Percentiles rank a stretch among this genome's conserved stretches.
Evolutionary conservation across 1,140 invertebrate genomes (phyloP).

Genomic region (Papilio polyxenes): DNA sequence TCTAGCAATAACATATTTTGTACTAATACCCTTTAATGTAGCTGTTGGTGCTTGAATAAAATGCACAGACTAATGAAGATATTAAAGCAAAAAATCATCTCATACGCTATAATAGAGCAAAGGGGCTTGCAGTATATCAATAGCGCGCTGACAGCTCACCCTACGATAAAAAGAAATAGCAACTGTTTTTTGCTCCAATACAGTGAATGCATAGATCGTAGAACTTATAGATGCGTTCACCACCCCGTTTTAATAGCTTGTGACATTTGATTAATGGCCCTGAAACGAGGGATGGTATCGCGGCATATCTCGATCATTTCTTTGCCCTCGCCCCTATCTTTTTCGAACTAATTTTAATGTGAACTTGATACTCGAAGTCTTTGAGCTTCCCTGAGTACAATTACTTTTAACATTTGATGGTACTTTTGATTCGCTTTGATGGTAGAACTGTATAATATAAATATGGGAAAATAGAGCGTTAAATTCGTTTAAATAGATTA

Average conservation of each 20-base stretch:
- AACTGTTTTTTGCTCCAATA: slow-evolving; percentile 55
- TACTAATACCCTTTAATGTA: slow-evolving; percentile 4
- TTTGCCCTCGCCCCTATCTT: slow-evolving; percentile 20
- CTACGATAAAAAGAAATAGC: slow-evolving; percentile 42
- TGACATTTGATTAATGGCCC: slow-evolving; percentile 74
- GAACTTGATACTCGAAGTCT: slow-evolving; percentile 34
- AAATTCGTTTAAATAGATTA: too few relatives aligned
- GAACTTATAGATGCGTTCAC: slow-evolving; percentile 62
- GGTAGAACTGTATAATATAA: background rate
- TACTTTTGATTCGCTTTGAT: slow-evolving; percentile 23
- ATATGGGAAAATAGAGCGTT: background rate
- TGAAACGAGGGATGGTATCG: slow-evolving; percentile 54
- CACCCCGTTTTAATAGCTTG: slow-evolving; percentile 72
- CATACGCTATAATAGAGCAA: slow-evolving; percentile 44
- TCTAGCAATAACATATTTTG: background rate
- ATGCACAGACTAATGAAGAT: slow-evolving; percentile 30
- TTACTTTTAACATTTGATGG: slow-evolving; percentile 26
- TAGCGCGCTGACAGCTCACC: slow-evolving; percentile 52
- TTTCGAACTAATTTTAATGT: slow-evolving; percentile 36
- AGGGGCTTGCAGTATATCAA: slow-evolving; percentile 52
- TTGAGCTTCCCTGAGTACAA: slow-evolving; percentile 22
- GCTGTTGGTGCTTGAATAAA: slow-evolving; percentile 30
- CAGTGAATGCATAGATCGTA: slow-evolving; percentile 53
- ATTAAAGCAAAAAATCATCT: slow-evolving; percentile 34
- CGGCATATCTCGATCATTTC: slow-evolving; percentile 36